phyloP scores from a whole-genome alignment of 2,113 vertebrate genomes.

The Desmodus rotundus region DNA sequence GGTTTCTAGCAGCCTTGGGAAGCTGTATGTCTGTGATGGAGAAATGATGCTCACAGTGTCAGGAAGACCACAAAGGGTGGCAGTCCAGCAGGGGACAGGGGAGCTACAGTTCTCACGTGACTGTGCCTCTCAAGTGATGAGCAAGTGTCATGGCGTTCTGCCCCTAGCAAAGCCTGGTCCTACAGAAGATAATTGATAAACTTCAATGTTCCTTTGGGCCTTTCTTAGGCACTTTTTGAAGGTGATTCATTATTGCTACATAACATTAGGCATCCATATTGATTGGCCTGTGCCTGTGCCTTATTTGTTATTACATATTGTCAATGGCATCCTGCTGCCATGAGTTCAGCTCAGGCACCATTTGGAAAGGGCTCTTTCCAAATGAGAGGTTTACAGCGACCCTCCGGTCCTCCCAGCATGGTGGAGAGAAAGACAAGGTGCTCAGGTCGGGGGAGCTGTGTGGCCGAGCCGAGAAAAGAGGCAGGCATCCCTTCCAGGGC shows the following conservation, averaged over 20 bases:
- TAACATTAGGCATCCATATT: not conserved
- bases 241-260: not conserved
- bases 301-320: not conserved
- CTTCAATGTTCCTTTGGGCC: not conserved
- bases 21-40: not conserved
- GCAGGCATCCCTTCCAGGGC: not conserved
- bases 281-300: not conserved
- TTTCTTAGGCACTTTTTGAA: not conserved
- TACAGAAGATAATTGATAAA: not conserved
- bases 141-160: not conserved
- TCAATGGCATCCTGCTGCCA: not conserved
- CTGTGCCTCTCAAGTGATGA: not conserved
- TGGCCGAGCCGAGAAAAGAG: not conserved
- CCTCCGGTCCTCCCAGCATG: not conserved
- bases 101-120: not conserved
- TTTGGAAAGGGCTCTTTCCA: not conserved
- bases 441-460: not conserved
- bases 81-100: not conserved
- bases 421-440: not conserved
- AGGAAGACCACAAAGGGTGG: not conserved
- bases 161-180: not conserved
- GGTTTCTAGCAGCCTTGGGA: not conserved
- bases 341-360: not conserved
- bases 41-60: not conserved
- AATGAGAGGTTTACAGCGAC: not conserved